These are phyloP conservation scores for Crocodylus rhombifer DNA, from an alignment of 2,797 vertebrate genomes.

Conservation along the genomic window DNA sequence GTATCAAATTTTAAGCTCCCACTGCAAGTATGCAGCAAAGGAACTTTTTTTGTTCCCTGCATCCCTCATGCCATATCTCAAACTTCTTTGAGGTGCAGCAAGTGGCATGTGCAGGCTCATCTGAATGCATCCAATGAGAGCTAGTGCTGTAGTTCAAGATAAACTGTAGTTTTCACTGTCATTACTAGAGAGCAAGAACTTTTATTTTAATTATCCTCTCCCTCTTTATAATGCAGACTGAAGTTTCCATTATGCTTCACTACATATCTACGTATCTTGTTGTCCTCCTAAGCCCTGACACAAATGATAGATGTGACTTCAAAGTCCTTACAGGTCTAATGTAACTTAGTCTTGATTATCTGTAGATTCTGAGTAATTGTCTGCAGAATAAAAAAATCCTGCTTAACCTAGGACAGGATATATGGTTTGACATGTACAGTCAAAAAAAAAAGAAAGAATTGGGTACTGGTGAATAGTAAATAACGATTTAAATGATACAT, in stretches of 20 bases:
- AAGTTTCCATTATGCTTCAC: neutral
- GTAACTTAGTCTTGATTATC: neutral
- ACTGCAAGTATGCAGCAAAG: no score
- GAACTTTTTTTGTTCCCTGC: no score
- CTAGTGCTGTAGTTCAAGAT: neutral
- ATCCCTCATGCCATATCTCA: no score
- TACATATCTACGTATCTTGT: neutral
- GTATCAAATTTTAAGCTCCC: no score
- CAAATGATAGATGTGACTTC: neutral
- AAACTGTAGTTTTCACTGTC: neutral
- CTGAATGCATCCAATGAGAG: neutral
- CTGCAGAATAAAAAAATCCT: neutral
- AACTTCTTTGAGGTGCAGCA: neutral
- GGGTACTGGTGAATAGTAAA: neutral
- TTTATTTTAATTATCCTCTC: neutral
- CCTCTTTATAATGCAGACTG: neutral
- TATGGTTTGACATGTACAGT: neutral
- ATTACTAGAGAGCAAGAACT: neutral
- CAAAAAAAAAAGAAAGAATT: neutral
- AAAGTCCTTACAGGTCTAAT: neutral
- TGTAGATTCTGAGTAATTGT: neutral
- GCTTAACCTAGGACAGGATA: neutral
- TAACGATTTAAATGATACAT: neutral
- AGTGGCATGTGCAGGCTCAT: neutral
- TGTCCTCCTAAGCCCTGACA: neutral